phyloP scores from a whole-genome alignment of 2,888 invertebrate genomes.

The Globia sparganii region DNA sequence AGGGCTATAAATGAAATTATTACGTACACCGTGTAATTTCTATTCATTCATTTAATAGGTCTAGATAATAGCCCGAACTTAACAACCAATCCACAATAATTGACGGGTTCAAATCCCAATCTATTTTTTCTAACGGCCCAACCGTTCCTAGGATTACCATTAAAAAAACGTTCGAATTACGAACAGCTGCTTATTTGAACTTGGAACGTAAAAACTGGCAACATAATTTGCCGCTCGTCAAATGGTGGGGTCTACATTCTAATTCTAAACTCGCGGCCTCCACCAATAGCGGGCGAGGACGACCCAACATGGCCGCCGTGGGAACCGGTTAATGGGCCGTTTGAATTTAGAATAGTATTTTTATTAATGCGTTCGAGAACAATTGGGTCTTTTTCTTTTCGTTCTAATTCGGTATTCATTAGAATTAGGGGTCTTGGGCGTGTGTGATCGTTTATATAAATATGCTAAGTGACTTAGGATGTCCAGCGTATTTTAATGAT shows the following conservation, averaged over 20 bases:
- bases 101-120: constrained; percentile 66
- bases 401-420: constrained; percentile 65
- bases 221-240: constrained; percentile 89
- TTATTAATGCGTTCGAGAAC: constrained; percentile 87
- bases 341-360: constrained; percentile 90
- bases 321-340: constrained; percentile 90
- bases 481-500: constrained; percentile 43
- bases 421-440: constrained; percentile 50
- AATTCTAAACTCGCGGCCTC: constrained; percentile 89
- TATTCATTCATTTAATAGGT: constrained; percentile 49
- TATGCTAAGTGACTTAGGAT: constrained; percentile 42
- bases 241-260: constrained; percentile 90
- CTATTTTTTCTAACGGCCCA: constrained; percentile 68
- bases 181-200: constrained; percentile 87
- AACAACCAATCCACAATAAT: constrained; percentile 63
- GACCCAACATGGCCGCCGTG: constrained; percentile 89
- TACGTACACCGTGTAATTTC: constrained; percentile 32
- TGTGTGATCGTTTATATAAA: constrained; percentile 32
- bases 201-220: constrained; percentile 83
- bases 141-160: constrained; percentile 64
- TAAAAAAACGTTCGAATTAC: constrained; percentile 64
- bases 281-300: constrained; percentile 89
- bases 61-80: constrained; percentile 52
- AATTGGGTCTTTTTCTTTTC: constrained; percentile 80
- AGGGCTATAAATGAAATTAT: constrained; percentile 44